Base-by-base conservation (phyloP, 2,888 invertebrate species). In the Acanthosepion esculentum region DNA sequence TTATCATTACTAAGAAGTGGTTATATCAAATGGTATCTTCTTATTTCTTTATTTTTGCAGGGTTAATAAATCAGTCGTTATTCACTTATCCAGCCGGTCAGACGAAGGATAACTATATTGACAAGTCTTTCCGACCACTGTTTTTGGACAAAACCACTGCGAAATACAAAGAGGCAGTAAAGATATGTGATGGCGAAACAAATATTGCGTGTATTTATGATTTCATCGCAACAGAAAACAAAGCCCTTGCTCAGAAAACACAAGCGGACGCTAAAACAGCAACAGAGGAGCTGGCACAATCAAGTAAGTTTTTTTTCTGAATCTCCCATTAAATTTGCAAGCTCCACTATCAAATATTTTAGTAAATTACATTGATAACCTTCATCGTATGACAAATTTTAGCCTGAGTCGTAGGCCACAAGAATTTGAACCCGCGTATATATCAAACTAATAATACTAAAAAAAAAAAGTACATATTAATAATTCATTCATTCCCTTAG, bases 201-300 rank as follows among this genome's bases (percentile, higher is more conserved):
- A 93, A 93, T n/a, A 3, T n/a, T 7, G 48, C 48, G 4, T 93
- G 93, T 48, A 93, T 93, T 53, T 93, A 50, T 93, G 93, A 93
- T 53, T 93, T 53, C 29, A 93, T 93, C 0, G 93, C 93, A 8
- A 93, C 93, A 8, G 93, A n/a, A 5, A 53, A 93, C 53, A 53
- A 93, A 93, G 26, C 0, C 2, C 29, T 93, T 7, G 93, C 93
- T 12, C 18, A 50, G 5, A 15, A 29, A 29, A 93, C 48, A 10
- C 15, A 50, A 53, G 2, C n/a, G 1, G 15, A 15, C 6, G 93
- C 48, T 2, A 29, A 29, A 1, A 1, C 4, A 10, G 93, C 93
- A 53, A 20, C 8, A 12, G 18, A 23, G 1, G 29, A 50, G 2
- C 20, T 93, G 0, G 10, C 50, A 29, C 15, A n/a, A n/a, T 29